Base-by-base conservation (phyloP, 2,888 invertebrate species). In the Lepeophtheirus nordmannii region DNA sequence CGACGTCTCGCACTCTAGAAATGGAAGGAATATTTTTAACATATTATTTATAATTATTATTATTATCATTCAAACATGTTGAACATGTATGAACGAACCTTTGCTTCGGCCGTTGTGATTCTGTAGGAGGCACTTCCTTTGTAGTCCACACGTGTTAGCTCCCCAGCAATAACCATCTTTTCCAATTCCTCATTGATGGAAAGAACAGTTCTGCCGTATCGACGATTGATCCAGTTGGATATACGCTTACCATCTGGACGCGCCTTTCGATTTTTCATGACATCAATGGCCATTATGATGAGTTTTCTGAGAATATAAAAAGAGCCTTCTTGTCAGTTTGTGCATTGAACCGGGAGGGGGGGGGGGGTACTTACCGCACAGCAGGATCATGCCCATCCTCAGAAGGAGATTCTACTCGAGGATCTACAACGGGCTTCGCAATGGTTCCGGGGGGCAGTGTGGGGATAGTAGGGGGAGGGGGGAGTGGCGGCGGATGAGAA, bases 201-300 rank as follows among this genome's bases (percentile, higher is more conserved):
- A 7, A 30, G 11, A 10, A 58, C 38, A 12, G 65, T 23, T 14
- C 58, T 9, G 72, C 85, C 83, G 74, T 84, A 85, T 74, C 83
- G 82, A 72, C 87, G 82, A 72, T 85, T 79, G 75, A 89, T 80
- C 80, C 85, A 86, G 77, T 85, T 86, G 77, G 85, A 86, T 74
- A 89, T 89, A 72, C 87, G 82, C 74, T 85, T 84, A 69, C 85
- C 81, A 75, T 89, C 88, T 63, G 89, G 89, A 67, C 89, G 82
- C 67, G 89, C 87, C 79, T 89, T 89, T 72, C 89, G 81, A n/a
- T 63, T 63, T 53, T 66, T 66, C 66, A 66, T 66, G 2, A 66
- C 66, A 46, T 38, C 58, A 11, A 66, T 66, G 59, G 66, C 59
- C 20, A 58, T 58, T 17, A 66, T 17, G 60, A 66, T 59, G 59